These are phyloP conservation scores for Eristalis tenax DNA, from an alignment of 2,888 invertebrate genomes.

Conservation along the genomic window DNA sequence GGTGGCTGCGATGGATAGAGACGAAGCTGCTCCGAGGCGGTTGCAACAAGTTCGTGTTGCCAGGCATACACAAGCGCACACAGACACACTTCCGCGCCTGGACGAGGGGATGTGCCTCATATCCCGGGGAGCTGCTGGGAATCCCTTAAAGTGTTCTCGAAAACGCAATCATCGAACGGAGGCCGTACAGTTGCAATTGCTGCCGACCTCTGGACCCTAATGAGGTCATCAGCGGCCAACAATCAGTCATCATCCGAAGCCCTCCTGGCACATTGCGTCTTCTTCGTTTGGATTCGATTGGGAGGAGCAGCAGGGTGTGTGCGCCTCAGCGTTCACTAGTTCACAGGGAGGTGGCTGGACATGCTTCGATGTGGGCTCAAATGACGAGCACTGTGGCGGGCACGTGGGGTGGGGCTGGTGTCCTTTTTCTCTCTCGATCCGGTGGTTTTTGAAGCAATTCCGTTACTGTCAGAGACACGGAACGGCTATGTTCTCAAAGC, in stretches of 20 bases:
- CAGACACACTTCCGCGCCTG: no score
- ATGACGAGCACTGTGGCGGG: neutral
- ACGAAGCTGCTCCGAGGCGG: neutral
- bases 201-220: neutral
- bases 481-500: neutral
- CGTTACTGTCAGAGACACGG: slow-evolving; percentile 16
- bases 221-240: neutral
- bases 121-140: neutral
- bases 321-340: neutral
- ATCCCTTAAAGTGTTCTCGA: slow-evolving; percentile 25
- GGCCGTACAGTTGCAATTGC: neutral
- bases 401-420: neutral
- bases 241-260: neutral
- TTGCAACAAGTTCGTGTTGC: slow-evolving; percentile 63
- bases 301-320: neutral
- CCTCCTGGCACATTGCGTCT: neutral
- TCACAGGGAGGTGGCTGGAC: no score
- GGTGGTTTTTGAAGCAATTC: slow-evolving; percentile 48
- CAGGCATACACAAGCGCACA: no score
- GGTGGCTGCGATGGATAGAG: neutral
- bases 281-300: neutral
- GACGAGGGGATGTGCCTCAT: no score
- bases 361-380: no score
- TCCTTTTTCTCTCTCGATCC: slow-evolving; percentile 18
- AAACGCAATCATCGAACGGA: slow-evolving; percentile 36